Conservation (phyloP, 2,797 vertebrate genomes). For the Brachyrhaphis roseni region DNA sequence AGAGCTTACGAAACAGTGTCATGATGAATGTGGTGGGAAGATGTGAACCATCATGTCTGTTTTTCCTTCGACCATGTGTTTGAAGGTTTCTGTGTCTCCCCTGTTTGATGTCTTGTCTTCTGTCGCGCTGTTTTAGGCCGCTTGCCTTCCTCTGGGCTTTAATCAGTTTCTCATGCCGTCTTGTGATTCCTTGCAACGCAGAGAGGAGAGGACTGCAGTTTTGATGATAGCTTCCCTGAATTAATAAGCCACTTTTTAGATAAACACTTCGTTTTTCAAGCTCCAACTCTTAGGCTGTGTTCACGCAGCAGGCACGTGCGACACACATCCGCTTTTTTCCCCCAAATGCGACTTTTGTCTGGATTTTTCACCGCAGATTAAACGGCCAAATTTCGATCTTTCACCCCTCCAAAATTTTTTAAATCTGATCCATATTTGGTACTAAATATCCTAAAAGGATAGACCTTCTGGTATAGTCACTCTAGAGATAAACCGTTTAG, state of each 20-base stretch:
- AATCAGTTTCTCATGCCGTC: constrained; percentile 41
- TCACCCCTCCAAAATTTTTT: too few species aligned
- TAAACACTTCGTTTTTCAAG: neutral
- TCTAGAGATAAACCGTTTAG: too few species aligned
- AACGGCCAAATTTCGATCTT: too few species aligned
- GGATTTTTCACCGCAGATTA: too few species aligned
- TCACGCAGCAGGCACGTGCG: too few species aligned
- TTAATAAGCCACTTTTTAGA: constrained; percentile 19
- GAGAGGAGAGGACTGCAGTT: constrained; percentile 9
- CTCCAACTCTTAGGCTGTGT: neutral
- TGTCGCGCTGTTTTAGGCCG: neutral
- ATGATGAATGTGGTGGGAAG: constrained; percentile 59
- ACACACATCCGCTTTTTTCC: too few species aligned
- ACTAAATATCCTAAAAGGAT: too few species aligned
- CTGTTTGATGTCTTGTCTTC: constrained; percentile 15
- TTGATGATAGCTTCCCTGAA: neutral
- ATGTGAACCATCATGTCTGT: constrained; percentile 45
- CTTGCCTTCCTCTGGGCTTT: constrained; percentile 2
- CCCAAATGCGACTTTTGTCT: too few species aligned
- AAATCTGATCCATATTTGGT: too few species aligned
- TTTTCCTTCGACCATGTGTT: constrained; percentile 18
- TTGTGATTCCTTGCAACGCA: constrained; percentile 30
- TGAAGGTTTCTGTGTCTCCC: constrained; percentile 1
- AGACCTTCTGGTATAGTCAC: too few species aligned
- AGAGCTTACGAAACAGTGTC: constrained; percentile 64